phyloP scores from a whole-genome alignment of 1,140 invertebrate genomes.

The Zaprionus capensis region DNA sequence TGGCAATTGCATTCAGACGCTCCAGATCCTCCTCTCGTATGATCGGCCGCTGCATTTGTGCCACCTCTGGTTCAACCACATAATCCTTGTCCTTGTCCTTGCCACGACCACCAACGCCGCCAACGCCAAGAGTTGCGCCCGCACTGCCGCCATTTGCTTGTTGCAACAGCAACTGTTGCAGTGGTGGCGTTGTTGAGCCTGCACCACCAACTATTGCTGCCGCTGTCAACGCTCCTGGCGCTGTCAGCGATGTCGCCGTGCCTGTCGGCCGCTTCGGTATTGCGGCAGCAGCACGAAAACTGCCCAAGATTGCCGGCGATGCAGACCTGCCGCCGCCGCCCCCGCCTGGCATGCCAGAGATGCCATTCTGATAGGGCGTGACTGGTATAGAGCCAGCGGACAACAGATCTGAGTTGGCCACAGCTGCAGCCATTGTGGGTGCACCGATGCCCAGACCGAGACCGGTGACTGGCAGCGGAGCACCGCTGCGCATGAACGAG shows the following conservation, averaged over 20 bases:
- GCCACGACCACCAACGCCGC: constrained; percentile 59
- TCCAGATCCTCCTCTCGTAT: constrained; percentile 96
- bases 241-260: constrained; percentile 17
- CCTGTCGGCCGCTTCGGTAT: constrained; percentile 69
- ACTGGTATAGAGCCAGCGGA: constrained; percentile 31
- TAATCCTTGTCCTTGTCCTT: constrained; percentile 77
- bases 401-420: constrained; percentile 36
- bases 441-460: constrained; percentile 77
- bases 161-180: constrained; percentile 42
- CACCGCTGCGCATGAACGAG: constrained; percentile 81
- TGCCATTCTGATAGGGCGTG: constrained; percentile 83
- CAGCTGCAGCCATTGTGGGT: constrained; percentile 47
- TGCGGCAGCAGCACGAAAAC: constrained; percentile 70
- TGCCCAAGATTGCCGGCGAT: constrained; percentile 71
- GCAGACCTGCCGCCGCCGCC: constrained; percentile 60
- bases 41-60: constrained; percentile 89
- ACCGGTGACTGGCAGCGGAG: constrained; percentile 86
- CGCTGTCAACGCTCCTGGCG: constrained; percentile 32
- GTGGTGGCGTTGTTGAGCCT: constrained; percentile 54
- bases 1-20: constrained; percentile 95
- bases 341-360: constrained; percentile 41
- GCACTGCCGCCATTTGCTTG: constrained; percentile 46
- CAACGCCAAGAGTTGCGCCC: constrained; percentile 16
- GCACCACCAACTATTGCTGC: constrained; percentile 21
- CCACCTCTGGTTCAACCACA: constrained; percentile 79